Conservation (phyloP, 2,888 invertebrate genomes). For the Calameuta idolon region DNA sequence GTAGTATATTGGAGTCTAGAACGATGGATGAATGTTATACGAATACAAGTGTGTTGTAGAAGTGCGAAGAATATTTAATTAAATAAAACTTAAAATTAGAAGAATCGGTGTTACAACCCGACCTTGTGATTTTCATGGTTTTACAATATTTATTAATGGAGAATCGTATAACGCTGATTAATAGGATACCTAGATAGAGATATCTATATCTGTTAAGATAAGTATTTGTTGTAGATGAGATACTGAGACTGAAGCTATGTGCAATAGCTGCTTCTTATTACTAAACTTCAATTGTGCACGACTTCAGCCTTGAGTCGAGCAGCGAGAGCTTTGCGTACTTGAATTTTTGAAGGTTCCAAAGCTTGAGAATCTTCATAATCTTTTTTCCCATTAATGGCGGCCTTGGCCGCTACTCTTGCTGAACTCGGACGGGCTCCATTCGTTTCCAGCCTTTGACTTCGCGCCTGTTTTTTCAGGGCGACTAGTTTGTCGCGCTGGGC, state of each 20-base stretch:
- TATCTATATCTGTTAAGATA: background rate
- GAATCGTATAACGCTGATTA: background rate
- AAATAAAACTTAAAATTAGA: conserved; percentile 62
- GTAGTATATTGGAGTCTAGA: conserved; percentile 43
- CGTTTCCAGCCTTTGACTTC: conserved; percentile 81
- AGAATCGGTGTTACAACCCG: conserved; percentile 18
- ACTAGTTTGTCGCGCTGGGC: conserved; percentile 92
- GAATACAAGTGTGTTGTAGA: conserved; percentile 61
- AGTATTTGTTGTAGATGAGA: background rate
- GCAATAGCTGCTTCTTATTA: background rate
- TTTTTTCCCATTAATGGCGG: conserved; percentile 56
- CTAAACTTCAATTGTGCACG: conserved; percentile 70
- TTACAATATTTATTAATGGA: background rate
- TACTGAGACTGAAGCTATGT: background rate
- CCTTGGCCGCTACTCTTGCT: conserved; percentile 56
- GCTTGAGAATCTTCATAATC: conserved; percentile 45
- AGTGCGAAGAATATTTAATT: conserved; percentile 64
- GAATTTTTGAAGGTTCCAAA: conserved; percentile 73
- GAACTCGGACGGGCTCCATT: conserved; percentile 67
- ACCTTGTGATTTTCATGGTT: background rate
- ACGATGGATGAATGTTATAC: conserved; percentile 56
- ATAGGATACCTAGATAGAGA: background rate
- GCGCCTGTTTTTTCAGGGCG: conserved; percentile 87
- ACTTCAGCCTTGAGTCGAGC: conserved; percentile 88
- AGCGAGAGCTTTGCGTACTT: conserved; percentile 85